Evolutionary conservation across 2,797 vertebrate species (phyloP).

Genomic region (Phataginus tricuspis): DNA sequence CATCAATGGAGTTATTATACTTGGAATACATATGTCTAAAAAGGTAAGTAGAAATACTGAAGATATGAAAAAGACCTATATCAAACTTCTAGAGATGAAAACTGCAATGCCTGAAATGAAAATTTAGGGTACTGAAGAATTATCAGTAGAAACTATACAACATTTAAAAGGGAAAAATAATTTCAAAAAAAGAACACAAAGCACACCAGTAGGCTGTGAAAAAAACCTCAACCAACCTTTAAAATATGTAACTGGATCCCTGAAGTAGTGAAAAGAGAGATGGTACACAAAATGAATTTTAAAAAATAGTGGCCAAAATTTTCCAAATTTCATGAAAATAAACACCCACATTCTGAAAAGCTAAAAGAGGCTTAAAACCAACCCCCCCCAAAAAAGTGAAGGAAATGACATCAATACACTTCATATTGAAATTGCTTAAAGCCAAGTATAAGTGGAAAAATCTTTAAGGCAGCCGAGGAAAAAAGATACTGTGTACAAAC

Average conservation of each 20-base stretch:
- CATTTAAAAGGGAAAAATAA: background rate
- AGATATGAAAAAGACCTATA: background rate
- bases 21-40: constrained; percentile 1
- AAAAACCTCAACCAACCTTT: background rate
- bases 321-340: background rate
- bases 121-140: background rate
- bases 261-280: background rate
- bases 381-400: background rate
- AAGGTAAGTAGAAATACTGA: constrained; percentile 11
- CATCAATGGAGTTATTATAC: background rate
- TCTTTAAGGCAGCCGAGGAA: background rate
- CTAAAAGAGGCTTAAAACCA: background rate
- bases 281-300: background rate
- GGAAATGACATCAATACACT: background rate
- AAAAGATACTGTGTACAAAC: background rate
- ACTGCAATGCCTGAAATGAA: background rate
- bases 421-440: constrained; percentile 30
- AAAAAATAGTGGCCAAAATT: background rate
- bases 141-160: background rate
- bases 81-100: background rate
- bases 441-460: background rate
- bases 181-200: background rate
- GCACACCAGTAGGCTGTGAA: background rate
- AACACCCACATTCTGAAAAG: background rate
- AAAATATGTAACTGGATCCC: background rate